phyloP scores from a whole-genome alignment of 2,888 invertebrate genomes.

The Ophioninae sp. region DNA sequence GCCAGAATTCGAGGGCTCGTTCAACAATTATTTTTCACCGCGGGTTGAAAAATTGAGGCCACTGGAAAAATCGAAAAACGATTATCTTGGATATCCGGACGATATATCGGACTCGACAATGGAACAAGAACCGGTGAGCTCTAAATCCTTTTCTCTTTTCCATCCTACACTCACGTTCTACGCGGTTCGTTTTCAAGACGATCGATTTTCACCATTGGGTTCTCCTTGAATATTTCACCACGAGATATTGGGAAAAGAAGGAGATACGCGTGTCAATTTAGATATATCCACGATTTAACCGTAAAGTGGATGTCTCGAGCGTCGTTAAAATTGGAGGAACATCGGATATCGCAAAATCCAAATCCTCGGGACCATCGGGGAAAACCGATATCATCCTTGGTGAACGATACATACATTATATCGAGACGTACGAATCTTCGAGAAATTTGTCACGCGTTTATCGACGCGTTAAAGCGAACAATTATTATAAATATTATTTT shows the following conservation, averaged over 20 bases:
- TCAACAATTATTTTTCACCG: constrained; percentile 76
- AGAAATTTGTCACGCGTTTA: neutral
- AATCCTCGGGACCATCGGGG: neutral
- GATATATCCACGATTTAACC: constrained; percentile 8
- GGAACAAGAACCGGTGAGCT: constrained; percentile 41
- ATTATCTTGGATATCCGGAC: constrained; percentile 70
- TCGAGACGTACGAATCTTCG: neutral
- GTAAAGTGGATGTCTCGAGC: constrained; percentile 2
- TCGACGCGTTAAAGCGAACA: neutral
- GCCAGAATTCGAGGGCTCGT: constrained; percentile 64
- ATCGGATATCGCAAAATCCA: neutral
- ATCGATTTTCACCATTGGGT: constrained; percentile 31
- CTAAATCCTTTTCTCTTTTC: constrained; percentile 39
- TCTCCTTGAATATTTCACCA: constrained; percentile 23
- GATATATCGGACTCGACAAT: constrained; percentile 3
- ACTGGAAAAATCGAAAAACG: constrained; percentile 78
- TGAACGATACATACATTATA: neutral
- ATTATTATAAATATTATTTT: neutral
- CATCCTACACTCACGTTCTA: constrained; percentile 8
- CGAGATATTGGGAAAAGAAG: constrained; percentile 25
- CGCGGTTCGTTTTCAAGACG: constrained; percentile 12
- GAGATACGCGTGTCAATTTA: constrained; percentile 40
- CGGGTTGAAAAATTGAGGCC: constrained; percentile 76
- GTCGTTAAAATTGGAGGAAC: neutral
- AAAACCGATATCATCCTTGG: neutral